Conservation (phyloP, 1,140 invertebrate species). For the Eupristina koningsbergeri region DNA sequence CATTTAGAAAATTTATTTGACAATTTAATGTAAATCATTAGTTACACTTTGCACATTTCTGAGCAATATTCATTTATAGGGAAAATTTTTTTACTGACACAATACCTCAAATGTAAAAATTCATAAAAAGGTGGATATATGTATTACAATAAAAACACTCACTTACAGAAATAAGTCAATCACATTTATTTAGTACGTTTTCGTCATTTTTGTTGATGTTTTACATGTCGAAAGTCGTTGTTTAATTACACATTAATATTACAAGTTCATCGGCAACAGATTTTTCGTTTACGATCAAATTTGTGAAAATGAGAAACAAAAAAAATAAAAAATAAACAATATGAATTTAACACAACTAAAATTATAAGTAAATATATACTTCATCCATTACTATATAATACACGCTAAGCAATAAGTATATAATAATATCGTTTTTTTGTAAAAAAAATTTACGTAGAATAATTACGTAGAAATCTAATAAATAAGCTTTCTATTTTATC, state of each 20-base stretch:
- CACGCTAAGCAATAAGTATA: neutral
- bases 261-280: neutral
- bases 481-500: neutral
- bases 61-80: neutral
- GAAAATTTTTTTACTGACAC: neutral
- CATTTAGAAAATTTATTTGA: neutral
- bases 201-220: conserved; percentile 28
- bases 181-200: conserved; percentile 41
- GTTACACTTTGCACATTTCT: neutral
- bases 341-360: neutral
- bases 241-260: neutral
- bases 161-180: conserved; percentile 32
- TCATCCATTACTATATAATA: neutral
- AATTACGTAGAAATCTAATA: conserved; percentile 30
- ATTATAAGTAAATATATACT: neutral
- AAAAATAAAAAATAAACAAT: neutral
- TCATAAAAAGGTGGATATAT: neutral
- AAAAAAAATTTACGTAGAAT: neutral
- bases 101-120: neutral
- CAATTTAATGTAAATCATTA: neutral
- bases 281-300: neutral
- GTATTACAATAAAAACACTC: neutral
- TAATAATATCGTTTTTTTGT: neutral
- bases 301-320: neutral
- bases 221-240: neutral